phyloP scores from a whole-genome alignment of 2,113 vertebrate genomes.

The Ptilonorhynchus violaceus region DNA sequence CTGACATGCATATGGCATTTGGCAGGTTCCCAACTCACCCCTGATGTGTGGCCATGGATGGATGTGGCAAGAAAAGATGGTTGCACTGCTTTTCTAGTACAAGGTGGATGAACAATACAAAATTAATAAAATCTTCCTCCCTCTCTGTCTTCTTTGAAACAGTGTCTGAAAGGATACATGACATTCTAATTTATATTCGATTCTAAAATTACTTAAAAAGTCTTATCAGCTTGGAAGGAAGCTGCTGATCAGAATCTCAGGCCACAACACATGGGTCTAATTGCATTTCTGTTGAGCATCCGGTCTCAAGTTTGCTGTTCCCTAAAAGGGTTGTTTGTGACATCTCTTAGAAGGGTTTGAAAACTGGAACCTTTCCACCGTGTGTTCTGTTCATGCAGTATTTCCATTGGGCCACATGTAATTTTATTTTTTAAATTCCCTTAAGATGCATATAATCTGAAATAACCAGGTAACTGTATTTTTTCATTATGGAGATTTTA shows the following conservation, averaged over 20 bases:
- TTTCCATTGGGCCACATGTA: neutral
- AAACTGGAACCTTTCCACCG: neutral
- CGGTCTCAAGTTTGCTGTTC: neutral
- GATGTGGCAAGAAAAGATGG: neutral
- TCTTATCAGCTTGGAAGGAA: neutral
- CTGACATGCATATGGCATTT: rapidly evolving
- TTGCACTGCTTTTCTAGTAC: neutral
- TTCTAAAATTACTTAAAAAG: neutral
- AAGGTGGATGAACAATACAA: neutral
- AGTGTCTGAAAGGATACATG: neutral
- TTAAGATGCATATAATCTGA: neutral
- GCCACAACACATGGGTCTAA: neutral
- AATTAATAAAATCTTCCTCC: neutral
- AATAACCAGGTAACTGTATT: neutral
- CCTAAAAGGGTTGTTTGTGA: rapidly evolving
- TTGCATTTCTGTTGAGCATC: neutral
- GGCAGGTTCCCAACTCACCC: neutral
- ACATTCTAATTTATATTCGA: neutral
- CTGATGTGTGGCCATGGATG: rapidly evolving
- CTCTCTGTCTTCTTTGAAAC: neutral
- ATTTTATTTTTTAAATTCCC: too few species aligned
- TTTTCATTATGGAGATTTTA: neutral
- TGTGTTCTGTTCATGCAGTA: neutral
- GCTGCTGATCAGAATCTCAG: neutral
- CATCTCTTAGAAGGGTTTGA: neutral